Conservation (phyloP, 2,113 vertebrate species). For the Piaya cayana region DNA sequence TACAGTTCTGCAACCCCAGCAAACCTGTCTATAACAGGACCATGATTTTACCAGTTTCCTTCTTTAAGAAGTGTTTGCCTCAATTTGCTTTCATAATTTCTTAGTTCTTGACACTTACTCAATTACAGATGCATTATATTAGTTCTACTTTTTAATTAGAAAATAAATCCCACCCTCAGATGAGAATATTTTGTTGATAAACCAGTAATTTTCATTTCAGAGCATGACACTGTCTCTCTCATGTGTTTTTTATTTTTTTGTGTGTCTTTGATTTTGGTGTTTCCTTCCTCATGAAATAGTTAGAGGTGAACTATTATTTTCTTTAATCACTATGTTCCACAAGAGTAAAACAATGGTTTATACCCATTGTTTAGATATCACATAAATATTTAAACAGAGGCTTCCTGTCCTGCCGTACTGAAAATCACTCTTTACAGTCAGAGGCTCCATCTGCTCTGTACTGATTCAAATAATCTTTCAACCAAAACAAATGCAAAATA, state of each 20-base stretch:
- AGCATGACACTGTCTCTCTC: background rate
- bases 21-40: background rate
- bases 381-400: background rate
- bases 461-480: background rate
- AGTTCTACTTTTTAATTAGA: background rate
- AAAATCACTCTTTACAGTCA: background rate
- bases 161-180: background rate
- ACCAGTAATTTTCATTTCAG: background rate
- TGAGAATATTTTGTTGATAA: background rate
- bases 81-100: background rate
- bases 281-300: background rate
- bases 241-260: no score
- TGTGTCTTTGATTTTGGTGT: background rate
- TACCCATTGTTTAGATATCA: background rate
- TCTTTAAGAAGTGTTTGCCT: background rate
- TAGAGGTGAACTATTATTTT: background rate
- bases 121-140: background rate
- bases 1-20: background rate
- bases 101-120: background rate
- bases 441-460: background rate
- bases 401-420: background rate
- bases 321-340: background rate
- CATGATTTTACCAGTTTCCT: background rate
- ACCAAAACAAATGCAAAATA: constrained; percentile 11
- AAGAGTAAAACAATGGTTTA: background rate